A percentile compares a stretch with the other conserved stretches of the same genome.
Conservation (phyloP, 1,140 invertebrate genomes). For the Centruroides sculpturatus region DNA sequence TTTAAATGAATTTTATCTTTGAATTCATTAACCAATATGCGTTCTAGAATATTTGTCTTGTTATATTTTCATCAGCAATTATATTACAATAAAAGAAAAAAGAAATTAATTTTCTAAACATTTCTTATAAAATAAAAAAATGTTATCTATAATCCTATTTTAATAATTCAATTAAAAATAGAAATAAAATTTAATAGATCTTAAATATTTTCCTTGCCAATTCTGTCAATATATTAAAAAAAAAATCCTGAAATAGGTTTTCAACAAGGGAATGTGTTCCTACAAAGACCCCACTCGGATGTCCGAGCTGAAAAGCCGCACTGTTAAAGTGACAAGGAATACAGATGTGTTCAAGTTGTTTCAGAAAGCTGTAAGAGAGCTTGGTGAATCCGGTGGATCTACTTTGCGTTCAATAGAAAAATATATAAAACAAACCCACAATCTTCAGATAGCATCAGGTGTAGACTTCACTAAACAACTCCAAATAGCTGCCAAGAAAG, state of each 20-base stretch:
- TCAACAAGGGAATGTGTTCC: conserved; percentile 68
- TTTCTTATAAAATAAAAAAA: too few relatives aligned
- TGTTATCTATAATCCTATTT: too few relatives aligned
- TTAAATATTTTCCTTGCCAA: too few relatives aligned
- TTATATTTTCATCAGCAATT: too few relatives aligned
- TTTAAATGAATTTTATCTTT: too few relatives aligned
- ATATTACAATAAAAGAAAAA: too few relatives aligned
- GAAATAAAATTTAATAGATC: too few relatives aligned
- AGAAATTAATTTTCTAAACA: too few relatives aligned
- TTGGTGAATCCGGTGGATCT: conserved; percentile 67
- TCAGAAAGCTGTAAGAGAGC: conserved; percentile 62
- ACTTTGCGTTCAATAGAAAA: conserved; percentile 69
- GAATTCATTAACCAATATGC: too few relatives aligned
- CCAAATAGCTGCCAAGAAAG: conserved; percentile 54
- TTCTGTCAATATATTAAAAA: background rate
- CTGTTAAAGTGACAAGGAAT: conserved; percentile 46
- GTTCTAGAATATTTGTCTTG: too few relatives aligned
- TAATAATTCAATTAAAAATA: too few relatives aligned
- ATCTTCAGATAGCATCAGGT: conserved; percentile 43
- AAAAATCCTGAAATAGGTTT: conserved; percentile 34
- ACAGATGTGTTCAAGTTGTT: conserved; percentile 58
- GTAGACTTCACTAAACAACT: conserved; percentile 49
- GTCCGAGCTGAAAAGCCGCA: conserved; percentile 39
- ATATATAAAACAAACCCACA: conserved; percentile 60
- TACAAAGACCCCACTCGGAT: conserved; percentile 61